These are phyloP conservation scores for Sycobia sp. DNA, from an alignment of 1,140 invertebrate species.

Conservation along the genomic window DNA sequence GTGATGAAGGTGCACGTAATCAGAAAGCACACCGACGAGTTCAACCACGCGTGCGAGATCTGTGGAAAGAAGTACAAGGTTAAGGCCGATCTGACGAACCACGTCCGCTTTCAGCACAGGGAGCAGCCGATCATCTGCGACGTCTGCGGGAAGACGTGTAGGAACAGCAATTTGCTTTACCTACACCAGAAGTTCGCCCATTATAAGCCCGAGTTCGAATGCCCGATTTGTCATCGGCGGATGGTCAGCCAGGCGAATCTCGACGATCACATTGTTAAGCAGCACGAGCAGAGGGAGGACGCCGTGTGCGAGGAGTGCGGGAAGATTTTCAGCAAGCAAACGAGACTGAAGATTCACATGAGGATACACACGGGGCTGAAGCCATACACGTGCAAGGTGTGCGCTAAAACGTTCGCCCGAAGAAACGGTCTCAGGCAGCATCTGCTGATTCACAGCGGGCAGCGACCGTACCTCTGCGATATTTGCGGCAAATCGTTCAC, in stretches of 20 bases:
- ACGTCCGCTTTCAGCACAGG: conserved; percentile 67
- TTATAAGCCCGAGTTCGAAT: conserved; percentile 58
- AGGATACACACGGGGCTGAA: conserved; percentile 68
- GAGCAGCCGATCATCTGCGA: conserved; percentile 73
- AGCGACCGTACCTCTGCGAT: conserved; percentile 82
- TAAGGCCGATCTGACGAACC: conserved; percentile 67
- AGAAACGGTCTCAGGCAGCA: conserved; percentile 64
- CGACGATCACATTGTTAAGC: conserved; percentile 60
- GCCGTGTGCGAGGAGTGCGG: conserved; percentile 65
- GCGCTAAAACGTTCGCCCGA: conserved; percentile 64
- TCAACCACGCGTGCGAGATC: conserved; percentile 61
- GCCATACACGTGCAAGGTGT: conserved; percentile 67
- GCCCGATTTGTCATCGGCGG: conserved; percentile 54
- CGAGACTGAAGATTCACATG: conserved; percentile 68
- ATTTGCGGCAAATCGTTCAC: conserved; percentile 80
- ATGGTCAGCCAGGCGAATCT: conserved; percentile 60
- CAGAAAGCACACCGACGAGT: conserved; percentile 56
- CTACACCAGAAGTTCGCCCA: conserved; percentile 60
- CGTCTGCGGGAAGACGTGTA: conserved; percentile 67
- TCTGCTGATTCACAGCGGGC: conserved; percentile 80
- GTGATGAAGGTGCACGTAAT: conserved; percentile 56
- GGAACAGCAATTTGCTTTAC: conserved; percentile 57
- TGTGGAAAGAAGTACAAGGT: conserved; percentile 66
- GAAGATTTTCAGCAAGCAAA: conserved; percentile 64
- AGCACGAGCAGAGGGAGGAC: conserved; percentile 56